Base-by-base conservation (phyloP, 2,888 invertebrate species). In the Noctua pronuba region DNA sequence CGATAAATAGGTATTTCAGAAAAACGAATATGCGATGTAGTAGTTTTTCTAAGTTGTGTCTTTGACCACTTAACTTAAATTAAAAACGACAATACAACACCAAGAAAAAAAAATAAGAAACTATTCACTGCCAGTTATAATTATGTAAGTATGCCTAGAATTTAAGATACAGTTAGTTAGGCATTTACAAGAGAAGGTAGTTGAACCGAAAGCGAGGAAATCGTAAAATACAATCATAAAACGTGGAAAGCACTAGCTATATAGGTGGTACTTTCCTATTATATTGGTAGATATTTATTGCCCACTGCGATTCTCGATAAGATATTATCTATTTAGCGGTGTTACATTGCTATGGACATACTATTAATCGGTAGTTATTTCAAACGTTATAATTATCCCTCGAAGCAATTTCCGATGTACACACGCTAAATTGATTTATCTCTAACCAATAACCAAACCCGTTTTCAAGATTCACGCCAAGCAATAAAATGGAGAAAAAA, bases 401-500 rank as follows among this genome's bases (percentile, higher is more conserved):
- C 41, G 3, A 46, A 88, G 55, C 77, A 79, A 79, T 79, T 77
- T 80, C 66, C 71, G 67, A 82, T 71, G 64, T 69, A 71, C 68
- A 78, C 67, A 67, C 70, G 76, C 24, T 77, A 74, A 83, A 87
- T 80, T 81, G 74, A 85, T 83, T 79, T 82, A 85, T 73, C 75
- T 83, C 64, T 65, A 75, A 65, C 72, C 58, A 52, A 68, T 49
- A 55, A 58, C 35, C 68, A 82, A 88, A 90, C 88, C 77, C 31
- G 90, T 90, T 87, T 85, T 62, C 70, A 52, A 83, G 82, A 87
- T 86, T 85, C 83, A 86, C 86, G 84, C 77, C 81, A 71, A 76
- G 74, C 75, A 79, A 86, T 86, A 88, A 90, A 90, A 88, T 86
- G 68, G 38, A 74, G 66, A 80, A 79, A 88, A 88, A 89, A 85